Evolutionary conservation across 2,888 invertebrate genomes (phyloP).

Genomic region (Rhaphigaster nebulosa): DNA sequence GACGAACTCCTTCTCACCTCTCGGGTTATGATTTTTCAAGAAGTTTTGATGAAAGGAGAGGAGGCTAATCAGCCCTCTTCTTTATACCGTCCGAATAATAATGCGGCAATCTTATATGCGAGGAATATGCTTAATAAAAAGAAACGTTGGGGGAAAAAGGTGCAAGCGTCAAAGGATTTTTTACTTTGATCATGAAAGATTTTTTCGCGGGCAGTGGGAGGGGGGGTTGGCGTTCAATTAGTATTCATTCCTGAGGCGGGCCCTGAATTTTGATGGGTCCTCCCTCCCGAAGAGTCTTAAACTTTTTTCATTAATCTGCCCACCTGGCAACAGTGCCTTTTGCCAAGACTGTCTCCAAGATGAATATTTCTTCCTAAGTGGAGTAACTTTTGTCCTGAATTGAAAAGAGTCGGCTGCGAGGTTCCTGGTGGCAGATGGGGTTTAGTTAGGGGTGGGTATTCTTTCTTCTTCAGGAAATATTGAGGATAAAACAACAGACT

Average conservation of each 20-base stretch:
- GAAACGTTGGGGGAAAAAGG: slow-evolving; percentile 54
- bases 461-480: background rate
- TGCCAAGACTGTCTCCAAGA: slow-evolving; percentile 20
- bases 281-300: slow-evolving; percentile 60
- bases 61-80: slow-evolving; percentile 61
- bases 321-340: slow-evolving; percentile 53
- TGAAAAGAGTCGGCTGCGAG: slow-evolving; percentile 6
- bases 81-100: slow-evolving; percentile 58
- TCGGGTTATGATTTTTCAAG: slow-evolving; percentile 59
- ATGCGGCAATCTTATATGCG: slow-evolving; percentile 63
- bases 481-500: background rate
- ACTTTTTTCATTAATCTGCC: slow-evolving; percentile 64
- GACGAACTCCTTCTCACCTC: background rate
- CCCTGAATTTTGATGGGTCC: slow-evolving; percentile 63
- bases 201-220: slow-evolving; percentile 58
- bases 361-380: slow-evolving; percentile 38
- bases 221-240: slow-evolving; percentile 60
- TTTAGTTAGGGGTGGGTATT: background rate
- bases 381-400: slow-evolving; percentile 39
- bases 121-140: slow-evolving; percentile 63
- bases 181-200: slow-evolving; percentile 65
- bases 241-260: slow-evolving; percentile 63
- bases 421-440: background rate
- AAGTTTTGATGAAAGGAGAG: slow-evolving; percentile 58
- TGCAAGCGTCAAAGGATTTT: slow-evolving; percentile 56